Evolutionary conservation across 2,888 invertebrate genomes (phyloP), one percentile per base, ranked within the genome.

Genomic region (Scaptomyza cyrtandrae): DNA sequence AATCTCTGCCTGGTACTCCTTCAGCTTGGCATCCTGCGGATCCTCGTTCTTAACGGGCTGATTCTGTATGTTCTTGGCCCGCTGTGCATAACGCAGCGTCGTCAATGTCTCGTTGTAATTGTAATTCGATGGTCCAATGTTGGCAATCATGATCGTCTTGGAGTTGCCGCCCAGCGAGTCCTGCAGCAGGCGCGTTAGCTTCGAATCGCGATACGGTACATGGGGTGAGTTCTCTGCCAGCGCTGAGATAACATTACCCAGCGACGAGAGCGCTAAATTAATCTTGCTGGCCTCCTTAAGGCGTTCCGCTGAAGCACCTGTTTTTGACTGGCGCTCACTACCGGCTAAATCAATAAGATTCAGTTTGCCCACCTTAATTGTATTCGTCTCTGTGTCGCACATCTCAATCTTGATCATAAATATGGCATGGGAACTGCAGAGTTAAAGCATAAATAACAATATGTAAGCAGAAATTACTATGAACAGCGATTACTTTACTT

Each of bases 141-240:
- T 99, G 10, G 99, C 99, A 58, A 99, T 97, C 99, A 99, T 99
- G 59, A 99, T 97, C 1, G 99, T 99, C 93, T 98, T 98, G 46
- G 99, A 98, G 93, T 99, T 99, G 10, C 99, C 99, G 61, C 99
- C 99, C 48, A 99, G 93, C 0, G 99, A 99, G 93, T 99, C 99
- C 93, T 99, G 99, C 65, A 99, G 93, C 59, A 99, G 93, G 56
- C 99, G 94, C 9, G 99, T 99, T 62, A 99, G 93, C 93, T 99
- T 99, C 4, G 99, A 99, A 92, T 99, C 99, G 90, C 99, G 93
- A 93, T 99, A 99, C 2, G 99, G 99, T 86, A 99, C 97, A 91
- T 99, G 99, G 0, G 97, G 96, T 59, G 97, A 97, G 92, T 96
- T 97, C 88, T 98, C 98, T 53, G 98, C 98, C 72, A 99, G 93